These are phyloP conservation scores for Villa cingulata DNA, from an alignment of 2,888 invertebrate species.

Conservation along the genomic window DNA sequence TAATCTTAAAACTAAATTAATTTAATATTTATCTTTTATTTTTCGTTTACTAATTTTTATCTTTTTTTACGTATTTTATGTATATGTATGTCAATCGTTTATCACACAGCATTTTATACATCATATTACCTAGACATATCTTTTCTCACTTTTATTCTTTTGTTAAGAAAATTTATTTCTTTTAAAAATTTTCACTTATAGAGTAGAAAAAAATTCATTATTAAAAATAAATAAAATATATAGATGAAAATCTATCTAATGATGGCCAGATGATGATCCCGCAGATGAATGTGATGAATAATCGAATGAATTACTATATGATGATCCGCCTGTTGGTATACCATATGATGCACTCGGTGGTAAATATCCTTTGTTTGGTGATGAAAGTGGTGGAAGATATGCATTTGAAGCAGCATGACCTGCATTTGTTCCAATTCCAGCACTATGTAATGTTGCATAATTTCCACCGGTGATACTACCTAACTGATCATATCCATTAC, in stretches of 20 bases:
- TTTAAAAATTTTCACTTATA: too few relatives aligned
- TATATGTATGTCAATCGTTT: too few relatives aligned
- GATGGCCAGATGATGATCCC: slow-evolving; percentile 5
- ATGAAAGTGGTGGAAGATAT: background rate
- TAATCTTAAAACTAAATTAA: too few relatives aligned
- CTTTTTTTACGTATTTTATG: too few relatives aligned
- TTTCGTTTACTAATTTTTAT: too few relatives aligned
- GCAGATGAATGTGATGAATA: slow-evolving; percentile 1
- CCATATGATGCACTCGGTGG: slow-evolving; percentile 4
- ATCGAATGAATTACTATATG: background rate
- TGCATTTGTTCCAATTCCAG: background rate
- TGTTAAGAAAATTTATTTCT: too few relatives aligned
- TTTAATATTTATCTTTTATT: too few relatives aligned
- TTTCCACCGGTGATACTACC: background rate
- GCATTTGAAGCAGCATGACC: background rate
- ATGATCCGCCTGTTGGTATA: background rate
- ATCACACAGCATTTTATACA: too few relatives aligned
- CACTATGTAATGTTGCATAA: background rate
- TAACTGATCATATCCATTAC: background rate
- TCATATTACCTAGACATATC: too few relatives aligned
- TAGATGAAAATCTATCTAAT: slow-evolving; percentile 1
- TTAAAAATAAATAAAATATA: too few relatives aligned
- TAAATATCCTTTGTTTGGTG: slow-evolving; percentile 3
- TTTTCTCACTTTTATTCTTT: too few relatives aligned
- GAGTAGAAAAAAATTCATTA: too few relatives aligned